Base-by-base conservation (phyloP, 2,113 vertebrate species). In the Plestiodon gilberti region DNA sequence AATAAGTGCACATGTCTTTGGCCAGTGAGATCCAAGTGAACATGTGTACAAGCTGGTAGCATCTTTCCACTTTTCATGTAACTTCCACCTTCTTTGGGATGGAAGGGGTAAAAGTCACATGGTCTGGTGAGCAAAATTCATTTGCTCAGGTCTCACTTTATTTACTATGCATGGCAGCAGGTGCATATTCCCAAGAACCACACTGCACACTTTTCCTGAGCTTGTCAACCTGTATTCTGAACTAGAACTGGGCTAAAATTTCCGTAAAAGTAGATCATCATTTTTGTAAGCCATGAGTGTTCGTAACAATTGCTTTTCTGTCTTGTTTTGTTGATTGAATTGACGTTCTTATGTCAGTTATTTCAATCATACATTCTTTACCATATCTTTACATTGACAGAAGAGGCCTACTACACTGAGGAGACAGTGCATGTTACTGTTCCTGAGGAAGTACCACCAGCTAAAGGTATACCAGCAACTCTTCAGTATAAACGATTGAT, bases 381-480 rank as follows among this genome's bases (percentile, higher is more conserved):
- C 91, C 75, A 61, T 96, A n/a, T 95, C 90, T 95, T 95, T 88
- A 94, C 95, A 96, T 96, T 96, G 90, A 87, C 94, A 81, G 96
- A 96, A 90, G 92, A 96, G 3, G 94, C 95, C 90, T 96, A 97
- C 89, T 95, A 95, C 74, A 14, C 92, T 28, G 96, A 96, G 86
- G 96, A 95, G 90, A 94, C 69, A 4, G 92, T 92, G 82, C 94
- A 93, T 64, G 83, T 88, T 86, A 91, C 96, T 89, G 83, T 95
- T 89, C 93, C 78, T 77, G 94, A 96, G 69, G 95, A 96, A 96
- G 90, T 70, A 25, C 94, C 92, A 81, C 92, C 94, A 84, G 35
- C n/a, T 71, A 96, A 96, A 97, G 96, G 96, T 97, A 97, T 88
- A 88, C 0, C 52, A 73, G 14, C 0, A 25, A 61, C 15, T 84